Evolutionary conservation across 2,797 vertebrate genomes (phyloP).

Genomic region (Telmatherina bonti): DNA sequence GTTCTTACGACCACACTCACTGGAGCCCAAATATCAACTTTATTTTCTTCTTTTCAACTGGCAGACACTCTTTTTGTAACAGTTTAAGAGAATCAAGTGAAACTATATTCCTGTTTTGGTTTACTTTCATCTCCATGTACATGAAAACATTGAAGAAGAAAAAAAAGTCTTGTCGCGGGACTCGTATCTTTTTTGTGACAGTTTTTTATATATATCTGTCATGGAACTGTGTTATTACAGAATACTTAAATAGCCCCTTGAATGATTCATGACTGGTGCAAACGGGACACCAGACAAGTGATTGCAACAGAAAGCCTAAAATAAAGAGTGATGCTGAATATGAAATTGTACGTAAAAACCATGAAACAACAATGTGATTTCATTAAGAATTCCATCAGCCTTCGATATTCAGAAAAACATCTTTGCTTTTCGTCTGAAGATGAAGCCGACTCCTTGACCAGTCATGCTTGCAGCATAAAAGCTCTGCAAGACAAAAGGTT

Average conservation of each 20-base stretch:
- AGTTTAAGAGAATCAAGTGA: not conserved
- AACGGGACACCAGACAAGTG: not conserved
- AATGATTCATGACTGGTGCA: not conserved
- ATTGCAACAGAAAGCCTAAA: constrained; percentile 10
- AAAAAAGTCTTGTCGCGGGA: constrained; percentile 2
- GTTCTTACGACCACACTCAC: not conserved
- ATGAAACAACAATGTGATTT: not conserved
- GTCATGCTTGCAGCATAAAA: too few species aligned
- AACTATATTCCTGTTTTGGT: not conserved
- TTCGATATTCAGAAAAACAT: not conserved
- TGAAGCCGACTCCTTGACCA: not conserved
- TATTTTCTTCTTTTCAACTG: not conserved
- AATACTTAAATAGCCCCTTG: constrained; percentile 14
- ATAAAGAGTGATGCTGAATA: not conserved
- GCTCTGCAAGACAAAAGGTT: not conserved
- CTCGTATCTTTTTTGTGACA: not conserved
- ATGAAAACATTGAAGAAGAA: not conserved
- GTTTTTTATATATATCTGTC: not conserved
- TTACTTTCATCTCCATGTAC: not conserved
- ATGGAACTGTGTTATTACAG: constrained; percentile 4
- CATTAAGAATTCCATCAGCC: not conserved
- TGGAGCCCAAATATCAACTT: not conserved
- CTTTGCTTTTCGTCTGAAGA: not conserved
- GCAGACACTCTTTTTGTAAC: not conserved
- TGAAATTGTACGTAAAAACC: not conserved